Base-by-base conservation (phyloP, 2,797 vertebrate genomes). In the Danio tinwini region DNA sequence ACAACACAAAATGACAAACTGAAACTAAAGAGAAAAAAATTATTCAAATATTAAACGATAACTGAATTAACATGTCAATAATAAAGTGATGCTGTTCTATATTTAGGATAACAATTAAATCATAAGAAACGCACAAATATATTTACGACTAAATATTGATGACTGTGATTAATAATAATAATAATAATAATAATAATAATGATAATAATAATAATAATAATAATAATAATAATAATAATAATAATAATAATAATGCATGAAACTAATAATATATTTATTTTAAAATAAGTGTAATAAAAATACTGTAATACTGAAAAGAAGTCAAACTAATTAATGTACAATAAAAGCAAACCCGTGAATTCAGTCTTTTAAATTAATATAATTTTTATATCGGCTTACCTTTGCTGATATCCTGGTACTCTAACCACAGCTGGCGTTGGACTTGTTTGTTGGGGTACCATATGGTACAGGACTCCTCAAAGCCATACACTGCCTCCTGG, bases 401-500 rank as follows among this genome's bases (percentile, higher is more conserved):
- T 97, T 99, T 99, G 91, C 96, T 99, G 85, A 99, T 99, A 88
- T 99, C 97, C 91, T 99, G 97, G 50, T 99, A 99, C 86, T 99
- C 97, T 69, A 98, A 89, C 98, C 98, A 99, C 88, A 99, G 95
- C 92, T 98, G 95, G 45, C 94, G 92, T 91, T 99, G 98, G 81
- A 98, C 96, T 91, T 98, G 97, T 77, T 95, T 97, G 88, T 98
- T 99, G 87, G 98, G 97, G 88, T 98, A 99, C 97, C 97, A 99
- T 91, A 99, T 98, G 87, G 95, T 96, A 73, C 98, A 99, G 86
- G 96, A 95, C 90, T 98, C 97, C 90, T 99, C 96, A 37, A 98
- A 99, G 82, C 98, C 97, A 0, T 99, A 99, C 73, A 98, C 88
- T 0, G 98, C 97, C 89, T 99, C 98, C 84, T 99, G 97, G 74